Evolutionary conservation across 2,797 vertebrate genomes (phyloP), one percentile per base, ranked within the genome.

Genomic region (Taeniopygia guttata): DNA sequence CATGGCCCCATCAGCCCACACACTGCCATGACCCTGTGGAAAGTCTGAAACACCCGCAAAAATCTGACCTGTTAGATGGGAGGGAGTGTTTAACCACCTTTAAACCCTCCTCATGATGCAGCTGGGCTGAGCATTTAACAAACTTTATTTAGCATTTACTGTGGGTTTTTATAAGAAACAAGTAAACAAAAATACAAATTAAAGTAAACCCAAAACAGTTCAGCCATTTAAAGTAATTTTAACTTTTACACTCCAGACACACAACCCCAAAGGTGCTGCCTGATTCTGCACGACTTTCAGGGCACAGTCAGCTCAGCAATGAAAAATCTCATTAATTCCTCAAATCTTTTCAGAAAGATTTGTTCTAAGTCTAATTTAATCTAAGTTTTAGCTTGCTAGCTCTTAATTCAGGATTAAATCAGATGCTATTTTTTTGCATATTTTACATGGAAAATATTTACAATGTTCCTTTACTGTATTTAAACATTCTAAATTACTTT

Each of bases 21-120:
- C 10, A 9, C 30, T 8, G 4, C 6, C 18, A 1, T 0, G 7
- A 4, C 21, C 55, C 17, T 0, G 8, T 1, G 43, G 15, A 18
- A 49, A 43, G 7, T 3, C 68, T 32, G 68, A 32, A 82, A 63
- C 51, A 9, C 36, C 10, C 55, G 3, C 10, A 6, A 42, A 45
- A 15, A 56, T 4, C 59, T 3, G 9, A n/a, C 5, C 0, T 6
- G 12, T 22, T 0, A 5, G 15, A 40, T 6, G 51, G n/a, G 38
- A 86, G 30, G 72, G 60, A n/a, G 25, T 1, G 18, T 11, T 60
- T 51, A n/a, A 43, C 20, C 55, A 30, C 48, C 54, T 52, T 32
- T 15, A 69, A 69, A 60, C 30, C 20, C 58, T 8, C 40, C 27
- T 21, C 84, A 30, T 4, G 42, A 27, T 3, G 3, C 60, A 64